Percentiles rank a stretch among this genome's conserved stretches.
Evolutionary conservation across 2,113 vertebrate species (phyloP).

Genomic region (Calidris pugnax): DNA sequence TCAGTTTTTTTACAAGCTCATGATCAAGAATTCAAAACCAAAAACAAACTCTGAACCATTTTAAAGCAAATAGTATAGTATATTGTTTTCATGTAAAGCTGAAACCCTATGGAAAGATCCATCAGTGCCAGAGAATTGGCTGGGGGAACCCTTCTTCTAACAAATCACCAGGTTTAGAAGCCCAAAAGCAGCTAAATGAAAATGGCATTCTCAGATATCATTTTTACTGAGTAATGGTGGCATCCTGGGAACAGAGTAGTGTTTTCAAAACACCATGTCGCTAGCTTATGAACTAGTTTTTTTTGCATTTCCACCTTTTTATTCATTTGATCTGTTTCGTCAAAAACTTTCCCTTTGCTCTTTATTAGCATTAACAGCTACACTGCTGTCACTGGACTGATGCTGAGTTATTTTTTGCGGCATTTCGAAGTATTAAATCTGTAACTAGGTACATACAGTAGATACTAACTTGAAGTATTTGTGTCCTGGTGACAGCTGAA

Average conservation of each 20-base stretch:
- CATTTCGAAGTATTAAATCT: background rate
- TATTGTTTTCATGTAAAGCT: background rate
- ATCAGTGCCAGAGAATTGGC: background rate
- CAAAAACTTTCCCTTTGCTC: background rate
- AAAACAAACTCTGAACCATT: background rate
- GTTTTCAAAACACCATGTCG: background rate
- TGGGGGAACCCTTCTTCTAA: background rate
- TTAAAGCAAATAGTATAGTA: background rate
- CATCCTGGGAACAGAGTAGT: background rate
- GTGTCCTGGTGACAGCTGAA: background rate
- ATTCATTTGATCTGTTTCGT: background rate
- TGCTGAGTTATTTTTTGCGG: background rate
- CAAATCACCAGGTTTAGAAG: background rate
- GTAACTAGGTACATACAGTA: background rate
- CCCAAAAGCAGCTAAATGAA: background rate
- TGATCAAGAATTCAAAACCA: background rate
- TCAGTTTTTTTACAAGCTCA: background rate
- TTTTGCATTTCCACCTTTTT: background rate
- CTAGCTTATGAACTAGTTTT: background rate
- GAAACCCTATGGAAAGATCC: background rate
- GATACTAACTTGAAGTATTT: background rate
- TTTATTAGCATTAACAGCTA: background rate
- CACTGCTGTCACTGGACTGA: background rate
- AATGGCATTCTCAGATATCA: background rate
- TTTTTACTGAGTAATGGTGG: background rate